phyloP scores from a whole-genome alignment of 2,113 vertebrate genomes.

The Lynx canadensis region DNA sequence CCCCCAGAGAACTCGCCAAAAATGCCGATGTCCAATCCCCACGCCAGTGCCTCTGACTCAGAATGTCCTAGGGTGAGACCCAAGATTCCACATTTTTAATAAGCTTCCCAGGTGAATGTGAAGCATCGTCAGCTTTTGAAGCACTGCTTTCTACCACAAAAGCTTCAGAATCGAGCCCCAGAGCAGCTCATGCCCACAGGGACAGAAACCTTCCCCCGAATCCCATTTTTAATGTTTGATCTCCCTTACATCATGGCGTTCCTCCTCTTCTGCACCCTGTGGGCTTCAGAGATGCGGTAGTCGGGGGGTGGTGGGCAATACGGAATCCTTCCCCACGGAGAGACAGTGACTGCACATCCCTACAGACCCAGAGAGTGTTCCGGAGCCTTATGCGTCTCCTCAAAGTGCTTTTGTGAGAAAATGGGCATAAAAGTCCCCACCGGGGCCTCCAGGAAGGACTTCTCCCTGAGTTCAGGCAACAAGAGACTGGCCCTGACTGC shows the following conservation, averaged over 20 bases:
- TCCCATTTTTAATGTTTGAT: neutral
- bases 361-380: neutral
- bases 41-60: neutral
- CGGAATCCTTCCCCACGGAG: neutral
- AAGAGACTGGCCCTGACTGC: neutral
- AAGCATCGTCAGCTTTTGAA: neutral
- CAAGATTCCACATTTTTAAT: slow-evolving; percentile 11
- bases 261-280: neutral
- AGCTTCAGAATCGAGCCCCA: neutral
- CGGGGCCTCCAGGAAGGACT: neutral
- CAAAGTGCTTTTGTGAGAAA: neutral
- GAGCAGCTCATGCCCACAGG: neutral
- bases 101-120: neutral
- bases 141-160: neutral
- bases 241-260: neutral
- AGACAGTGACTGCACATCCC: neutral
- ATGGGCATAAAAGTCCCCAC: neutral
- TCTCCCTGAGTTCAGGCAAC: neutral
- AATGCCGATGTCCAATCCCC: neutral
- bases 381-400: neutral
- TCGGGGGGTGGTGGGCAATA: too few species aligned
- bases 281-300: neutral
- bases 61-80: neutral
- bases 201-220: neutral
- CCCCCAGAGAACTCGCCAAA: neutral